Percentiles rank a stretch among this genome's conserved stretches.
These are phyloP conservation scores for Takifugu bimaculatus DNA, from an alignment of 2,113 vertebrate genomes.

Conservation along the genomic window DNA sequence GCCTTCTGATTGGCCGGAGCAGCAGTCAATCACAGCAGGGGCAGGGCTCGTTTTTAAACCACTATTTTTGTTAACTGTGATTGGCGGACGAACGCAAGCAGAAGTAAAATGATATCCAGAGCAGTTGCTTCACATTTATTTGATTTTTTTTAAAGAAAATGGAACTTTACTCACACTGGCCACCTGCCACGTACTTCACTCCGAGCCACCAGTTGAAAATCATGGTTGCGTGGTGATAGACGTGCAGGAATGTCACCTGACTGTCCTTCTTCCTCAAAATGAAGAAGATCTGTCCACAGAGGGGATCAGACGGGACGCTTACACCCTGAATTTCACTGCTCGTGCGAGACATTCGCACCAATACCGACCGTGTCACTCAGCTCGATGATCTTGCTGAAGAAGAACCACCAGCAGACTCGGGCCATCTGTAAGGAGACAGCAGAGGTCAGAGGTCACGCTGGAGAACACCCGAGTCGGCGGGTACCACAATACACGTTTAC, in stretches of 20 bases:
- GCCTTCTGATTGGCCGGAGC: too few relatives aligned
- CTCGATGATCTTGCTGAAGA: slow-evolving; percentile 77
- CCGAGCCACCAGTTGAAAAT: slow-evolving; percentile 81
- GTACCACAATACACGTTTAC: slow-evolving; percentile 41
- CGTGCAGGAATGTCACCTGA: slow-evolving; percentile 81
- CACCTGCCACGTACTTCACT: slow-evolving; percentile 79
- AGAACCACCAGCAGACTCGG: slow-evolving; percentile 77
- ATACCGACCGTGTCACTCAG: slow-evolving; percentile 68
- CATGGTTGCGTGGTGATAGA: slow-evolving; percentile 82
- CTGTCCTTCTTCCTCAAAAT: slow-evolving; percentile 79
- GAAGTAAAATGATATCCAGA: too few relatives aligned
- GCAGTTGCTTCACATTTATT: too few relatives aligned
- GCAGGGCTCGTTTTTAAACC: too few relatives aligned
- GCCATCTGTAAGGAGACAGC: slow-evolving; percentile 77
- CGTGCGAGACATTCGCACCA: background rate
- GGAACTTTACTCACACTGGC: slow-evolving; percentile 72
- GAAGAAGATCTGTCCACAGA: slow-evolving; percentile 76
- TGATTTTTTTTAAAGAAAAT: too few relatives aligned
- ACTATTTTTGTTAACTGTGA: too few relatives aligned
- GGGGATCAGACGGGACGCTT: background rate
- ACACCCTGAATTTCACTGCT: background rate
- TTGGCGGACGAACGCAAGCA: too few relatives aligned
- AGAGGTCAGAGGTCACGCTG: background rate
- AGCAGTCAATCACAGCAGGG: too few relatives aligned
- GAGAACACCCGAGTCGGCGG: background rate